Conservation (phyloP, 2,797 vertebrate species). For the Artibeus jamaicensis region DNA sequence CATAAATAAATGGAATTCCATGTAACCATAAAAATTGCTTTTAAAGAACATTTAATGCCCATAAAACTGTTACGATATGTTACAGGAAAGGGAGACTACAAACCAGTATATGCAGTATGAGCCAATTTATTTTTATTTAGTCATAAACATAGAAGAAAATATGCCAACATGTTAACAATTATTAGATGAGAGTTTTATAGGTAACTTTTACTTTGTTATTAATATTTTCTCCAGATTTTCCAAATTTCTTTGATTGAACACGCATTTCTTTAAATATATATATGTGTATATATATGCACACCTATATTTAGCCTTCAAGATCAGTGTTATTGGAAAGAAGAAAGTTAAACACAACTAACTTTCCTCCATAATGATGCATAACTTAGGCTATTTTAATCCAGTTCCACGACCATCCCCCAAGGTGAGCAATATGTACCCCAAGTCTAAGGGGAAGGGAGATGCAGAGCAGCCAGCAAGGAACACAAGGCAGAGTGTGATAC, state of each 20-base stretch:
- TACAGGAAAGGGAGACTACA: conserved; percentile 3
- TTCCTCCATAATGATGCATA: neutral
- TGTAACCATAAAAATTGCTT: neutral
- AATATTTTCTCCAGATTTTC: conserved; percentile 10
- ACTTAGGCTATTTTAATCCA: neutral
- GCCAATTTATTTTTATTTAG: neutral
- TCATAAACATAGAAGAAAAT: conserved; percentile 7
- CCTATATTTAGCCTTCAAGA: neutral
- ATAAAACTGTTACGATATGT: neutral
- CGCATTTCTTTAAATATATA: neutral
- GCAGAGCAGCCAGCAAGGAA: neutral
- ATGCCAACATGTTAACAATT: neutral
- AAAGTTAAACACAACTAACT: conserved; percentile 6
- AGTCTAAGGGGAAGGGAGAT: neutral
- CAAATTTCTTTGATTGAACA: neutral
- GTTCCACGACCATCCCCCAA: neutral
- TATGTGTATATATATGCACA: neutral
- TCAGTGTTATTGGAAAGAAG: neutral
- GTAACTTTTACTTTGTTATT: neutral
- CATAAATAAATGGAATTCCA: neutral
- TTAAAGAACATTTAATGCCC: neutral
- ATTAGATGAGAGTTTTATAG: neutral
- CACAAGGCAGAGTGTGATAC: neutral
- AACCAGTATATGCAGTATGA: neutral
- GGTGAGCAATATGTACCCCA: neutral